These are phyloP conservation scores for Protophormia terraenovae DNA, from an alignment of 2,888 invertebrate species.

Conservation along the genomic window DNA sequence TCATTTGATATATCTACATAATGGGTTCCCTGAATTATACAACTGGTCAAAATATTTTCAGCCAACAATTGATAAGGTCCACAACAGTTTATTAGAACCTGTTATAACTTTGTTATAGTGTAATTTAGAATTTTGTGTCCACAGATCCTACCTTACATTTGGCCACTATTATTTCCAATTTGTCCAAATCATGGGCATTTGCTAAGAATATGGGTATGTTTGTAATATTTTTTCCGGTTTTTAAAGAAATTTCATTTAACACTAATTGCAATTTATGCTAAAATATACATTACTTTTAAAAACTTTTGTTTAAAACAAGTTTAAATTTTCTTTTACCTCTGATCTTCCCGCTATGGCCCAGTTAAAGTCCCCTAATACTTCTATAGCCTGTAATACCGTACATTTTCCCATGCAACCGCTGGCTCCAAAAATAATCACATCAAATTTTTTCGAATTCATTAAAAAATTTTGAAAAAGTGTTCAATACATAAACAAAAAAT, in stretches of 20 bases:
- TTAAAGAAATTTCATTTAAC: constrained; percentile 79
- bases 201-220: constrained; percentile 87
- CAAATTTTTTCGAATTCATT: constrained; percentile 79
- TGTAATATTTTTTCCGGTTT: constrained; percentile 81
- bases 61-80: constrained; percentile 93
- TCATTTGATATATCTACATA: constrained; percentile 96
- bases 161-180: constrained; percentile 89
- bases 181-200: constrained; percentile 87
- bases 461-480: background rate
- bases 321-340: constrained; percentile 61
- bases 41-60: constrained; percentile 87
- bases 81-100: constrained; percentile 90
- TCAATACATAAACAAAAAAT: too few species aligned
- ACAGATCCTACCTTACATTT: constrained; percentile 84
- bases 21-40: constrained; percentile 89
- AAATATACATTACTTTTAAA: background rate
- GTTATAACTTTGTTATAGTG: background rate
- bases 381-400: constrained; percentile 85
- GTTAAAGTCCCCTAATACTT: constrained; percentile 82
- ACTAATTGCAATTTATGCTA: constrained; percentile 80
- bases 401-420: constrained; percentile 93
- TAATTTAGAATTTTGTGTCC: background rate
- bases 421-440: constrained; percentile 94
- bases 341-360: constrained; percentile 94
- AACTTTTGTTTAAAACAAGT: too few species aligned